Conservation (phyloP, 2,797 vertebrate species). For the Sciurus vulgaris region DNA sequence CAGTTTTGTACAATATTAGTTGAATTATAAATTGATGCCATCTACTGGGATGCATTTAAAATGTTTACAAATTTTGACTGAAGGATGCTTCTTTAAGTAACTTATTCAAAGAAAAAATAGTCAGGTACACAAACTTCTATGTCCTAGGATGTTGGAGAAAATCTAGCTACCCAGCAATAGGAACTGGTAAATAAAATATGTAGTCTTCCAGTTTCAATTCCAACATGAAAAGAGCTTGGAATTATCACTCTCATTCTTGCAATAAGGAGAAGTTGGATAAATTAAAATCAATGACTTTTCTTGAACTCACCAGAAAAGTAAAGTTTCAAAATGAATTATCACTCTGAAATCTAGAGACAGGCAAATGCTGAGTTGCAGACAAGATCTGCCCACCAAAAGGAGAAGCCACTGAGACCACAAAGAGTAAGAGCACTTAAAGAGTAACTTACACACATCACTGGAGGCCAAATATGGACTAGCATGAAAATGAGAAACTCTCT, state of each 20-base stretch:
- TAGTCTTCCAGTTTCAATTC: not conserved
- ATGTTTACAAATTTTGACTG: not conserved
- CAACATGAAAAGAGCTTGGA: not conserved
- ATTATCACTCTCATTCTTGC: not conserved
- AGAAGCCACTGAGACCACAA: not conserved
- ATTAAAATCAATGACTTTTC: constrained; percentile 2
- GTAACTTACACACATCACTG: not conserved
- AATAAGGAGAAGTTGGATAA: not conserved
- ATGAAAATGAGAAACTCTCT: not conserved
- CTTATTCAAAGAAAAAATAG: not conserved
- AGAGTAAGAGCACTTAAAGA: not conserved
- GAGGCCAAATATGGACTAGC: not conserved
- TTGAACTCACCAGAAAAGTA: not conserved
- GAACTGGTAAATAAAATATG: not conserved
- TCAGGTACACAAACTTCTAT: not conserved
- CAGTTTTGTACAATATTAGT: not conserved
- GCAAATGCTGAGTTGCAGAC: not conserved
- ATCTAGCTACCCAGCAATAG: not conserved
- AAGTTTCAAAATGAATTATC: not conserved
- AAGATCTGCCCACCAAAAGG: not conserved
- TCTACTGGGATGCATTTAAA: not conserved
- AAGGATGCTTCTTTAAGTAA: not conserved
- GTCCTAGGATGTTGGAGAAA: not conserved
- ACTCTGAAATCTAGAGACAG: not conserved
- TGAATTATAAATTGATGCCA: not conserved